These are phyloP conservation scores for Camponotus fellah DNA, from an alignment of 2,888 invertebrate genomes.

Conservation along the genomic window DNA sequence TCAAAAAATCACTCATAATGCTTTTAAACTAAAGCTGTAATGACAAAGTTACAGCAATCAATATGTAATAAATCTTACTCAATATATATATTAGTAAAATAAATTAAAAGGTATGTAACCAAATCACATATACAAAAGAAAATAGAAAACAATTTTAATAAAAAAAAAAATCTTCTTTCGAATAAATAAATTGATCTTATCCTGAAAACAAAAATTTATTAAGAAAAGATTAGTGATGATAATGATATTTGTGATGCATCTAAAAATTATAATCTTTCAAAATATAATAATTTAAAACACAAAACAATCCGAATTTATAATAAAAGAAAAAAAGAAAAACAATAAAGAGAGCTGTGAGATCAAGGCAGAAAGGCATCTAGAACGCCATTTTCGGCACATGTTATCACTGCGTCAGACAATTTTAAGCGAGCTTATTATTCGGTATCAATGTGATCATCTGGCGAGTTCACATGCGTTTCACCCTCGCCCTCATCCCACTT, in stretches of 20 bases:
- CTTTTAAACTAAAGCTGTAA: neutral
- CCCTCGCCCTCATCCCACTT: constrained; percentile 39
- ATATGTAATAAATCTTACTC: neutral
- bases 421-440: constrained; percentile 79
- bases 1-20: neutral
- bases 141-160: no score
- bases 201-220: neutral
- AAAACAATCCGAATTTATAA: neutral
- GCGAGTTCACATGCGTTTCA: constrained; percentile 78
- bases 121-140: neutral
- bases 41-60: neutral
- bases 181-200: neutral
- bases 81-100: neutral
- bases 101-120: neutral
- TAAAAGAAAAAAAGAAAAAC: neutral
- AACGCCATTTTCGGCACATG: constrained; percentile 44
- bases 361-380: constrained; percentile 6
- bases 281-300: neutral
- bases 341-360: neutral
- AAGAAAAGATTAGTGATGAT: neutral
- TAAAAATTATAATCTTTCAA: neutral
- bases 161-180: neutral
- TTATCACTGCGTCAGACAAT: constrained; percentile 62
- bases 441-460: constrained; percentile 82
- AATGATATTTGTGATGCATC: neutral